phyloP scores from a whole-genome alignment of 2,797 vertebrate genomes.

The Micrastur ruficollis region DNA sequence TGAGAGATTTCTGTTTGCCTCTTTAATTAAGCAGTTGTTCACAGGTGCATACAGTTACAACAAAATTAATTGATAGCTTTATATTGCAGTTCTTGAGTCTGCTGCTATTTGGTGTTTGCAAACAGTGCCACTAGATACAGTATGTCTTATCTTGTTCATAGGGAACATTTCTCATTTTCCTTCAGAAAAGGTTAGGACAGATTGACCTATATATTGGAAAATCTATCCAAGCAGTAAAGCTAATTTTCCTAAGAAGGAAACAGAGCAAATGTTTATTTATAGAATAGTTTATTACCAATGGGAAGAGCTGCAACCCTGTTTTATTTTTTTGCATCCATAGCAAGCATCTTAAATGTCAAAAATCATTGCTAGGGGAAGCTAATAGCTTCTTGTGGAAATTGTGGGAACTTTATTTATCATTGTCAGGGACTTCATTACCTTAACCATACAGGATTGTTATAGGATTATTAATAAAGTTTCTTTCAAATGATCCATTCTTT shows the following conservation, averaged over 20 bases:
- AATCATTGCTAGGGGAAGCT: constrained; percentile 22
- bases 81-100: constrained; percentile 67
- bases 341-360: constrained; percentile 55
- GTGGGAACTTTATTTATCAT: not conserved
- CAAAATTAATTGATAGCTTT: constrained; percentile 83
- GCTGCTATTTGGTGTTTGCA: constrained; percentile 70
- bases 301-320: constrained; percentile 12
- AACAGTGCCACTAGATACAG: constrained; percentile 63
- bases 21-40: constrained; percentile 83
- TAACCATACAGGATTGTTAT: not conserved
- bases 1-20: constrained; percentile 80
- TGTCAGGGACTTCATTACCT: not conserved
- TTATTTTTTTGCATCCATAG: constrained; percentile 39
- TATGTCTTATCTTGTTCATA: constrained; percentile 48
- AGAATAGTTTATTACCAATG: constrained; percentile 55
- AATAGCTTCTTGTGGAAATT: constrained; percentile 25
- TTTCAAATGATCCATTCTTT: not conserved
- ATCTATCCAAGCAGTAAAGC: constrained; percentile 63
- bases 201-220: constrained; percentile 68
- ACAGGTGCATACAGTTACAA: constrained; percentile 83
- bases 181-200: constrained; percentile 62
- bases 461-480: not conserved
- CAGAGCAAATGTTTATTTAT: constrained; percentile 66
- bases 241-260: constrained; percentile 64
- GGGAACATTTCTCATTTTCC: constrained; percentile 65